Conservation (phyloP, 30 jellyfish, hydroid and myxozoan species). For the Cassiopea andromeda region DNA sequence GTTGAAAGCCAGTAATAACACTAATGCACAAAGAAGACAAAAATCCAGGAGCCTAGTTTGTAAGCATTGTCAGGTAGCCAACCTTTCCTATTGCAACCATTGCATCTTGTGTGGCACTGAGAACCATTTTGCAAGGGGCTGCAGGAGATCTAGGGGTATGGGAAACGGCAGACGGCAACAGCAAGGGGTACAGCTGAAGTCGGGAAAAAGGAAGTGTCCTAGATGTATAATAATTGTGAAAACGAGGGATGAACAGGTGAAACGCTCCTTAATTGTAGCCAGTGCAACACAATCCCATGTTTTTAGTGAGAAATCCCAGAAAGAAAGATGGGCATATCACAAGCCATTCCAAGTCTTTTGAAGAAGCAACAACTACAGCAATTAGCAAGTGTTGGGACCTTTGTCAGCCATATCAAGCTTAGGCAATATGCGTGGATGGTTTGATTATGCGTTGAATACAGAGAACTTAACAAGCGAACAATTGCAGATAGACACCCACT, state of each 20-base stretch:
- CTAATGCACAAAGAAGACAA: background rate
- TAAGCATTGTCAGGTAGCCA: constrained; percentile 3
- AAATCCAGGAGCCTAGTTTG: background rate
- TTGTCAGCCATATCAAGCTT: constrained; percentile 22
- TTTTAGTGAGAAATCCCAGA: constrained; percentile 20
- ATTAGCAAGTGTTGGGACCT: constrained; percentile 1
- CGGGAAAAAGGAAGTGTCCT: constrained; percentile 20
- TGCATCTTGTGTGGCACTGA: constrained; percentile 6
- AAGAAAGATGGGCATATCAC: constrained; percentile 38
- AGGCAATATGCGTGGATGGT: background rate
- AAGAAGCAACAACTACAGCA: background rate
- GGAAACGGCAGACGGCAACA: constrained; percentile 39
- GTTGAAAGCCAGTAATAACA: background rate
- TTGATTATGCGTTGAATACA: constrained; percentile 37
- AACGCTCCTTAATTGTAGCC: background rate
- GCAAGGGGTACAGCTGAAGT: constrained; percentile 23
- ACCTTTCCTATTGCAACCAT: constrained; percentile 4
- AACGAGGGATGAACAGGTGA: background rate
- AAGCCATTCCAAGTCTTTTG: constrained; percentile 12
- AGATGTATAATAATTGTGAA: background rate
- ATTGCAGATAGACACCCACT: constrained; percentile 69
- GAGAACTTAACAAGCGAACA: constrained; percentile 34
- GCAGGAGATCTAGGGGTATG: constrained; percentile 1
- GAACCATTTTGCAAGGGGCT: constrained; percentile 16
- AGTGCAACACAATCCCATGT: background rate